Conservation (phyloP, 2,888 invertebrate species). For the Taenaris catops region DNA sequence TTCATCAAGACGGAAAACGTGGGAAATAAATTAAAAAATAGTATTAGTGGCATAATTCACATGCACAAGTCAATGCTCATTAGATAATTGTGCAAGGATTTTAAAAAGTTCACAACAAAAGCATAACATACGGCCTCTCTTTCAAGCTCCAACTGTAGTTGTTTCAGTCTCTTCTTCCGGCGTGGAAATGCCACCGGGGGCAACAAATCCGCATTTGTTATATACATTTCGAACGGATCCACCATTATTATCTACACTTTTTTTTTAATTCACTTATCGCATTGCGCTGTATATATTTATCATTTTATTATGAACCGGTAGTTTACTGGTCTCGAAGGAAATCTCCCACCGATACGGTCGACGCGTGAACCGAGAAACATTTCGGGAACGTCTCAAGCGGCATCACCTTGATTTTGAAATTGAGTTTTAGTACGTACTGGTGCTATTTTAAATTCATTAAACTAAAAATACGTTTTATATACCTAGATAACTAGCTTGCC, state of each 20-base stretch:
- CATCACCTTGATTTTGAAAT: constrained; percentile 78
- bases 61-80: constrained; percentile 14
- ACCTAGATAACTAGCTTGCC: no score
- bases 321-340: constrained; percentile 48
- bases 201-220: constrained; percentile 58
- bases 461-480: no score
- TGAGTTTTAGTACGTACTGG: constrained; percentile 57
- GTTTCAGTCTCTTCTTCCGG: constrained; percentile 67
- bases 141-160: constrained; percentile 55
- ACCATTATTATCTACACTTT: constrained; percentile 32
- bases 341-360: constrained; percentile 40
- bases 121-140: constrained; percentile 38
- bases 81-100: no score
- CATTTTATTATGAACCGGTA: constrained; percentile 35
- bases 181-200: constrained; percentile 65
- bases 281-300: constrained; percentile 33
- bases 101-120: constrained; percentile 6
- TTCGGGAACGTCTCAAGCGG: constrained; percentile 64
- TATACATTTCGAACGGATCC: constrained; percentile 72
- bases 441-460: constrained; percentile 73
- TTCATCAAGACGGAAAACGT: no score
- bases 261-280: constrained; percentile 28
- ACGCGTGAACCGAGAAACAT: constrained; percentile 55
- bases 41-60: constrained; percentile 9
- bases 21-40: constrained; percentile 3